phyloP scores from a whole-genome alignment of 2,888 invertebrate genomes.

The Polymixis flavicincta region DNA sequence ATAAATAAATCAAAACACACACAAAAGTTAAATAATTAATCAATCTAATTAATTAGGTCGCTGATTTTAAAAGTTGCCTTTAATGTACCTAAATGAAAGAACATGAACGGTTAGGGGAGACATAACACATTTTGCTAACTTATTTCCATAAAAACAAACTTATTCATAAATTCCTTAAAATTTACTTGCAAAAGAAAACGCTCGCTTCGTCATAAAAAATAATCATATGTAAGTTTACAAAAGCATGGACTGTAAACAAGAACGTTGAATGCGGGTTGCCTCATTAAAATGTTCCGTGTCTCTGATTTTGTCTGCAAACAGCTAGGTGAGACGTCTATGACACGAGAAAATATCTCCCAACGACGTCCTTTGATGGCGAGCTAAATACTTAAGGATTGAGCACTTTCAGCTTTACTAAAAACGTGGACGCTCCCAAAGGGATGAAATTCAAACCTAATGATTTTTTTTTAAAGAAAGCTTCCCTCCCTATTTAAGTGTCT shows the following conservation, averaged over 20 bases:
- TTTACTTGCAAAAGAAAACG: constrained; percentile 37
- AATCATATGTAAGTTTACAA: constrained; percentile 57
- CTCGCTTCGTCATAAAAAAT: constrained; percentile 42
- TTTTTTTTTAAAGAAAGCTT: constrained; percentile 43
- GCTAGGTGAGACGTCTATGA: constrained; percentile 70
- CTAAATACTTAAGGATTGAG: constrained; percentile 74
- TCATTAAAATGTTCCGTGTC: constrained; percentile 90
- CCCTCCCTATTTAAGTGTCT: constrained; percentile 6
- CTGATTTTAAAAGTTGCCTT: background rate
- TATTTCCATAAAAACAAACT: background rate
- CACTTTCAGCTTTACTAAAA: constrained; percentile 68
- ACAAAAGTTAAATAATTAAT: background rate
- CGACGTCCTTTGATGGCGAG: constrained; percentile 76
- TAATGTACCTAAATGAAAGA: background rate
- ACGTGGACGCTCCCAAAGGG: constrained; percentile 55
- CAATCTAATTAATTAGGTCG: background rate
- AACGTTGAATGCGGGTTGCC: constrained; percentile 85
- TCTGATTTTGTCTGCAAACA: constrained; percentile 88
- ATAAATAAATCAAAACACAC: background rate
- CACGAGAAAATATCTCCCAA: constrained; percentile 64
- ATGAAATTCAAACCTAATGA: constrained; percentile 51
- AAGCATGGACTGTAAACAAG: constrained; percentile 82
- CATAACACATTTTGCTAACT: background rate
- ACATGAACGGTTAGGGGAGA: background rate
- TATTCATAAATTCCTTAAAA: constrained; percentile 17